phyloP scores from a whole-genome alignment of 2,888 invertebrate genomes.

The Seira ritae region DNA sequence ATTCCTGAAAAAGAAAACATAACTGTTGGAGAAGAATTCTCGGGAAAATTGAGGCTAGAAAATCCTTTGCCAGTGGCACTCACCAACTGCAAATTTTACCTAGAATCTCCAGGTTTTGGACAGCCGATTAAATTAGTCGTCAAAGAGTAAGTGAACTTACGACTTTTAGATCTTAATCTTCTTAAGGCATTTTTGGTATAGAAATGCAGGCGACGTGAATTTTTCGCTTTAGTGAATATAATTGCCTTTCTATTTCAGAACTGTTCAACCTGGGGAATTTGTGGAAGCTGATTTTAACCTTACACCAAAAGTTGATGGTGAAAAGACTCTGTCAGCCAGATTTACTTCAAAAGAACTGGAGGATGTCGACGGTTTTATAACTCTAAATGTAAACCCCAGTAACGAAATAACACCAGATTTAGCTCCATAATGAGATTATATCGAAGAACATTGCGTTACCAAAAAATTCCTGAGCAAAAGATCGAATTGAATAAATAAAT shows the following conservation, averaged over 20 bases:
- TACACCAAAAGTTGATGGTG: conserved; percentile 86
- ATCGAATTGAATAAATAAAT: too few relatives aligned
- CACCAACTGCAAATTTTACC: conserved; percentile 85
- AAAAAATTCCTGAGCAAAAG: too few relatives aligned
- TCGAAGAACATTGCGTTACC: too few relatives aligned
- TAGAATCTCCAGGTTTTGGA: conserved; percentile 89
- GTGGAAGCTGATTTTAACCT: conserved; percentile 86
- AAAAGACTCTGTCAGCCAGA: conserved; percentile 89
- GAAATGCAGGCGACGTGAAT: too few relatives aligned
- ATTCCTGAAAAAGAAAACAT: conserved; percentile 75
- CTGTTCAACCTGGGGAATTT: conserved; percentile 81
- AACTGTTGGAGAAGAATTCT: conserved; percentile 77
- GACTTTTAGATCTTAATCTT: too few relatives aligned
- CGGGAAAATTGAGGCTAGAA: conserved; percentile 82
- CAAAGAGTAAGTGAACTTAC: conserved; percentile 79
- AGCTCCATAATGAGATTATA: too few relatives aligned
- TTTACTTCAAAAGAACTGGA: conserved; percentile 91
- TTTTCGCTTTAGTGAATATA: too few relatives aligned
- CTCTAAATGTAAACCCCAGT: conserved; percentile 63
- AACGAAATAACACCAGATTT: conserved; percentile 50
- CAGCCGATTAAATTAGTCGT: conserved; percentile 84
- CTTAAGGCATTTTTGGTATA: background rate
- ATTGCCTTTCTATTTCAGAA: too few relatives aligned
- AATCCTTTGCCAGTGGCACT: conserved; percentile 90
- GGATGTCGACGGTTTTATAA: conserved; percentile 89